Evolutionary conservation across 2,797 vertebrate genomes (phyloP).

Genomic region (Spea hammondii): DNA sequence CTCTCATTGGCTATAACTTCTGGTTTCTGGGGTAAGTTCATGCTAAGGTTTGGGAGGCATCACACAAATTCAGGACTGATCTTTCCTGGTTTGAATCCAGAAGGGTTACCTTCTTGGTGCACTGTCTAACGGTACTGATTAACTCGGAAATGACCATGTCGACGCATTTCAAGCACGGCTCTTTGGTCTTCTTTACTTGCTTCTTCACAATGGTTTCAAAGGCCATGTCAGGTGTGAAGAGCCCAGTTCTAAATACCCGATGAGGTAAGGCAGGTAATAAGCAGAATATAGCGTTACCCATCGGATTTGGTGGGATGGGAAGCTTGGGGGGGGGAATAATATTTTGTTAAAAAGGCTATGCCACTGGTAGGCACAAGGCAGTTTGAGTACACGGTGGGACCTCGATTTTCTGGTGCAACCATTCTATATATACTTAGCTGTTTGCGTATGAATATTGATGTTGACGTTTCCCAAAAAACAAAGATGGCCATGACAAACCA

Average conservation of each 20-base stretch:
- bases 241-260: constrained; percentile 90
- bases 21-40: constrained; percentile 37
- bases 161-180: constrained; percentile 99
- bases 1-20: constrained; percentile 60
- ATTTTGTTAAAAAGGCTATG: constrained; percentile 34
- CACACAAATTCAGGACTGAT: constrained; percentile 14
- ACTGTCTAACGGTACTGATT: constrained; percentile 99
- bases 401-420: too few relatives aligned
- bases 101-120: constrained; percentile 98
- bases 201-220: constrained; percentile 99
- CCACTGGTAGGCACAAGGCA: constrained; percentile 50
- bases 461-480: too few relatives aligned
- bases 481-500: too few relatives aligned
- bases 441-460: too few relatives aligned
- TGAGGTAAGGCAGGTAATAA: constrained; percentile 63
- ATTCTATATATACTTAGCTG: too few relatives aligned
- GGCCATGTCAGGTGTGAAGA: constrained; percentile 99
- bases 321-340: neutral
- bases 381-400: constrained; percentile 12
- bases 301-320: neutral
- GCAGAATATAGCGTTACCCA: constrained; percentile 70
- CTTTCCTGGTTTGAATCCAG: constrained; percentile 11
- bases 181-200: constrained; percentile 99
- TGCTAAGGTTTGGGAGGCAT: constrained; percentile 20
- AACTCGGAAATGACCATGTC: constrained; percentile 99